Conservation (phyloP, 2,113 vertebrate species). For the Leptodactylus fuscus region DNA sequence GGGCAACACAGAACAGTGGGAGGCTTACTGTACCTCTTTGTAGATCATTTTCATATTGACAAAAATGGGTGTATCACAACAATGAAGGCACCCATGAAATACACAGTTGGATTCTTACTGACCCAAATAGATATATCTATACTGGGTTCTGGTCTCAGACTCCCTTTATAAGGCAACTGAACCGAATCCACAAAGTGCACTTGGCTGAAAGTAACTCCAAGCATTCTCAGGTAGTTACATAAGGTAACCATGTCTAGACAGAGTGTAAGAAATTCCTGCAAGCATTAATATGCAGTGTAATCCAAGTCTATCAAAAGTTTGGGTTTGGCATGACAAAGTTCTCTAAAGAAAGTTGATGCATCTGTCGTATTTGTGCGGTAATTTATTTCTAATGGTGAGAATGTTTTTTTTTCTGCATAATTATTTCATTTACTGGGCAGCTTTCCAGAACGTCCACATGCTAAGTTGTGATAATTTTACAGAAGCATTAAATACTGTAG, state of each 20-base stretch:
- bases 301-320: background rate
- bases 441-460: conserved; percentile 7
- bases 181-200: too few species aligned
- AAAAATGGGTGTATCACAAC: too few species aligned
- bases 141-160: too few species aligned
- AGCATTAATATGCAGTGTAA: background rate
- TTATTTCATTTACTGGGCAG: background rate
- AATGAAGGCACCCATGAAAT: too few species aligned
- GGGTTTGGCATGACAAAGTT: background rate
- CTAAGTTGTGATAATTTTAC: conserved; percentile 15
- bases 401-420: background rate
- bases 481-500: background rate
- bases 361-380: background rate
- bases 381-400: background rate
- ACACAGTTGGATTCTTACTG: too few species aligned
- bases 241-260: background rate
- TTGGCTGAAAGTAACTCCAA: too few species aligned
- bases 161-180: too few species aligned
- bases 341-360: background rate
- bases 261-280: background rate
- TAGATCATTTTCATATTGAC: too few species aligned
- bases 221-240: too few species aligned
- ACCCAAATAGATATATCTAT: too few species aligned
- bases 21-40: too few species aligned
- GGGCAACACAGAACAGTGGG: too few species aligned